phyloP scores from a whole-genome alignment of 1,140 invertebrate genomes.

The Saxidomus purpurata region DNA sequence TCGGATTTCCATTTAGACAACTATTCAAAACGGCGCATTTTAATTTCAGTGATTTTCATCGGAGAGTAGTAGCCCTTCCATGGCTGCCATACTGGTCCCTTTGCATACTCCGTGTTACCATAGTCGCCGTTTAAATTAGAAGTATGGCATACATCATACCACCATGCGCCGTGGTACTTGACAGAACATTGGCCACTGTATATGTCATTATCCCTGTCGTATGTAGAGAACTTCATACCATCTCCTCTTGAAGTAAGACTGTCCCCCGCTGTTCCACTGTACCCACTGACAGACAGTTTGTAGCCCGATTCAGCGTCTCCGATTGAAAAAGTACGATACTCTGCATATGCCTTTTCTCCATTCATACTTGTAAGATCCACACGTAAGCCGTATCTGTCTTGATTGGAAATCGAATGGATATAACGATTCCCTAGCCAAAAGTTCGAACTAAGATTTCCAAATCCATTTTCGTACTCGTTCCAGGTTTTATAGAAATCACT shows the following conservation, averaged over 20 bases:
- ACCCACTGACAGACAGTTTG: conserved; percentile 1
- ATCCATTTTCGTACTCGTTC: conserved; percentile 35
- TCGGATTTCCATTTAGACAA: too few species aligned
- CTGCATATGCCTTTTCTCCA: not conserved
- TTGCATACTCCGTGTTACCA: not conserved
- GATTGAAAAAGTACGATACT: not conserved
- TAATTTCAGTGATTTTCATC: conserved; percentile 12
- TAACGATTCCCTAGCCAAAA: conserved; percentile 30
- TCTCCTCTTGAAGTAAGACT: not conserved
- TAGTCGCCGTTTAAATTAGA: conserved; percentile 43
- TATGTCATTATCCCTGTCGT: conserved; percentile 37
- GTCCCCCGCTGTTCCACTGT: conserved; percentile 20
- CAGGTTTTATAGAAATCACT: too few species aligned
- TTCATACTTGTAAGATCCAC: not conserved
- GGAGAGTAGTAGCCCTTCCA: too few species aligned
- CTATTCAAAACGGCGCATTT: not conserved
- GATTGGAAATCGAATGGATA: not conserved
- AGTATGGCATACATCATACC: not conserved
- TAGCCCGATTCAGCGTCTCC: not conserved
- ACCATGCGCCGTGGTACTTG: too few species aligned
- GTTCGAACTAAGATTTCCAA: conserved; percentile 32
- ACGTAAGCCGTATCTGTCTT: not conserved
- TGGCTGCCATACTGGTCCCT: not conserved
- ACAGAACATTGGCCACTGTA: not conserved
- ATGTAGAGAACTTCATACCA: too few species aligned